These are phyloP conservation scores for Garra rufa DNA, from an alignment of 2,113 vertebrate species.

Conservation along the genomic window DNA sequence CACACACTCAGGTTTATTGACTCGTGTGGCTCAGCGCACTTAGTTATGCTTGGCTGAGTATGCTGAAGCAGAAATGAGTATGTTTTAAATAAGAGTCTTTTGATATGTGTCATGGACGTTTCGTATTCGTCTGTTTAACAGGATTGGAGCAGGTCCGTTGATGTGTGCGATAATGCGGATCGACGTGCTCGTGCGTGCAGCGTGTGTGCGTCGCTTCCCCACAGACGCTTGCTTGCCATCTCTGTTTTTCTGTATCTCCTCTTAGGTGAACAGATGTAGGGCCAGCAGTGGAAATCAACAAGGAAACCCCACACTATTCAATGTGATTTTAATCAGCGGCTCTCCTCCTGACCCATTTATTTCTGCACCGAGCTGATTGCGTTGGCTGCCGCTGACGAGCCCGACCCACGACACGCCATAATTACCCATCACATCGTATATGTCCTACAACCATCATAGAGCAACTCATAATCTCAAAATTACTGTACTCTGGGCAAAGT, in stretches of 20 bases:
- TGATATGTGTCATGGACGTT: not conserved
- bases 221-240: slow-evolving; percentile 39
- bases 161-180: slow-evolving; percentile 22
- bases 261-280: slow-evolving; percentile 72
- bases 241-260: slow-evolving; percentile 59
- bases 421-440: slow-evolving; percentile 79
- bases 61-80: slow-evolving; percentile 7
- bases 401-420: slow-evolving; percentile 70
- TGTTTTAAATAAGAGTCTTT: not conserved
- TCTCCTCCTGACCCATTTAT: slow-evolving; percentile 77
- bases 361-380: slow-evolving; percentile 76
- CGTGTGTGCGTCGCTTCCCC: slow-evolving; percentile 41
- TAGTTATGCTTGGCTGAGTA: slow-evolving; percentile 17
- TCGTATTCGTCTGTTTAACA: slow-evolving; percentile 13
- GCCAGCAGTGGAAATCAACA: slow-evolving; percentile 73
- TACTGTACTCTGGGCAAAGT: slow-evolving; percentile 63
- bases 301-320: slow-evolving; percentile 71
- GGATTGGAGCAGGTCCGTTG: slow-evolving; percentile 23
- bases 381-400: slow-evolving; percentile 65
- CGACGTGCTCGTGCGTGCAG: slow-evolving; percentile 37
- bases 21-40: not conserved
- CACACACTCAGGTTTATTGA: slow-evolving; percentile 12
- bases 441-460: slow-evolving; percentile 68
- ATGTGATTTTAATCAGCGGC: slow-evolving; percentile 77
- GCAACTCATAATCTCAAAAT: slow-evolving; percentile 73